These are phyloP conservation scores for Pituophis catenifer DNA, from an alignment of 2,113 vertebrate genomes.

Conservation along the genomic window DNA sequence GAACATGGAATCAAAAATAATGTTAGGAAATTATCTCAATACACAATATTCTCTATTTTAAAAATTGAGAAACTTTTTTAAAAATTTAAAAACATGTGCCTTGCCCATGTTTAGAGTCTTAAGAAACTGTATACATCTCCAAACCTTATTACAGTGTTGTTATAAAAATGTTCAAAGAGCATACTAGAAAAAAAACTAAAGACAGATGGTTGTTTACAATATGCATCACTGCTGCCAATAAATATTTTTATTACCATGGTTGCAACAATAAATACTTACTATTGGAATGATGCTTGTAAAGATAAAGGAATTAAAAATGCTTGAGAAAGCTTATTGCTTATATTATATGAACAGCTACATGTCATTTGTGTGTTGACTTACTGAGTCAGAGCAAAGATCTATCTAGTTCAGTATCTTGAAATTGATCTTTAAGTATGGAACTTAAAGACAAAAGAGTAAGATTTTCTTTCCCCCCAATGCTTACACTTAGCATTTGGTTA, in stretches of 20 bases:
- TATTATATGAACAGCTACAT: conserved; percentile 10
- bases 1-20: background rate
- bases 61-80: background rate
- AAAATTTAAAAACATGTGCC: background rate
- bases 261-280: conserved; percentile 46
- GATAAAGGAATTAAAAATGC: conserved; percentile 43
- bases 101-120: background rate
- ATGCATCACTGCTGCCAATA: conserved; percentile 16
- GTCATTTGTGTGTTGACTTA: conserved; percentile 26
- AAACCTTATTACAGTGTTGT: conserved; percentile 3
- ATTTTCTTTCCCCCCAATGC: too few species aligned
- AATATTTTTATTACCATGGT: conserved; percentile 43
- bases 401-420: background rate
- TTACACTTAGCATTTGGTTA: background rate
- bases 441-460: background rate
- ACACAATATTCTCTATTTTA: background rate
- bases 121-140: background rate
- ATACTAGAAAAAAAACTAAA: conserved; percentile 23
- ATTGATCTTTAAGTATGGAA: background rate
- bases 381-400: background rate
- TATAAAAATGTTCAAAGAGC: conserved; percentile 29
- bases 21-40: background rate
- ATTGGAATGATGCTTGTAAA: conserved; percentile 36
- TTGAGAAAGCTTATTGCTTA: conserved; percentile 44
- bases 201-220: conserved; percentile 32